phyloP scores from a whole-genome alignment of 2,797 vertebrate genomes.

The Cyclura pinguis region DNA sequence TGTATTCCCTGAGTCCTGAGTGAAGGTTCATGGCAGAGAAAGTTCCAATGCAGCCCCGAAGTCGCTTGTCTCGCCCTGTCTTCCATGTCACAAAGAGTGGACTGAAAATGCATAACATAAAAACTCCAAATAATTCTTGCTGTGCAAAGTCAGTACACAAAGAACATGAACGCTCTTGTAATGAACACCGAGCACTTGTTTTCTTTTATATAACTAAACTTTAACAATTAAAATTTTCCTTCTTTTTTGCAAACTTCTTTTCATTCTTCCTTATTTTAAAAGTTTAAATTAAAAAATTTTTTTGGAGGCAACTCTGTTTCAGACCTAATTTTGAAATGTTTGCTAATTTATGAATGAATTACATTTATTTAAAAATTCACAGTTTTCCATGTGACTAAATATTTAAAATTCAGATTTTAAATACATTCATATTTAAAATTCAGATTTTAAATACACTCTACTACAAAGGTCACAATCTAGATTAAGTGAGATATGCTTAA shows the following conservation, averaged over 20 bases:
- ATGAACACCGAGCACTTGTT: not conserved
- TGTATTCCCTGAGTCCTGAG: conserved; percentile 91
- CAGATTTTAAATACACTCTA: not conserved
- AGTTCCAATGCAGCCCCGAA: conserved; percentile 88
- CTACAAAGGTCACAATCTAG: not conserved
- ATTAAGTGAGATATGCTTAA: not conserved
- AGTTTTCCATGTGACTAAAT: not conserved
- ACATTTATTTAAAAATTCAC: not conserved
- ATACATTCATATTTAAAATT: not conserved
- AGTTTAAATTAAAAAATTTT: not conserved
- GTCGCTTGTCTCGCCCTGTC: conserved; percentile 87
- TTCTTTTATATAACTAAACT: not conserved
- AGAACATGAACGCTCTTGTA: not conserved
- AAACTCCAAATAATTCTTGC: conserved; percentile 42
- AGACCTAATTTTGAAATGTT: not conserved
- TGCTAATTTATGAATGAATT: not conserved
- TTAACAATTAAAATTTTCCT: not conserved
- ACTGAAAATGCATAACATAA: conserved; percentile 78
- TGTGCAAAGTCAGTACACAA: not conserved
- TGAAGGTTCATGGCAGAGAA: conserved; percentile 90
- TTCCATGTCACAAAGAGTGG: conserved; percentile 89
- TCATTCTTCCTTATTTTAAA: not conserved
- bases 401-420: not conserved
- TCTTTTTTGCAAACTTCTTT: conserved; percentile 22
- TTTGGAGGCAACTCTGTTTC: not conserved